Base-by-base conservation (phyloP, 2,797 vertebrate genomes). In the Cossypha dichroa region DNA sequence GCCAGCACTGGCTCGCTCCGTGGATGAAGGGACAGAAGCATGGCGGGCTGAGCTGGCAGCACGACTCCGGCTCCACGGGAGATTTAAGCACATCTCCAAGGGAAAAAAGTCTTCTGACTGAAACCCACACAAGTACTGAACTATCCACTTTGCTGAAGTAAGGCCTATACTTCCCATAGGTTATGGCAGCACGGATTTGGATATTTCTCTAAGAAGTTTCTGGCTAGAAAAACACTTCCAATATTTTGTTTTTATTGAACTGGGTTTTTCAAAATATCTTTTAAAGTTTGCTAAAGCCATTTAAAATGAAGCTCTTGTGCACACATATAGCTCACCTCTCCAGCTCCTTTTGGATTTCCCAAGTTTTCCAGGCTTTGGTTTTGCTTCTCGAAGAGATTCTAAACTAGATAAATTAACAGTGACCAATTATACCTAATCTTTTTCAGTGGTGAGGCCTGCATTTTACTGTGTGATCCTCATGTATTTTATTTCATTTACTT, bases 1-100 rank as follows among this genome's bases (percentile, higher is more conserved):
- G 1, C 48, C 0, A 0, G 64, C 59, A 60, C 25, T 0, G 0
- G 23, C 22, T 9, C 0, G 0, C 58, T 17, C 55, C 0, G 0
- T 3, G 48, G 38, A 56, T 73, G 48, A n/a, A 49, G 17, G 43
- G 34, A 10, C 28, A 73, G 72, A 23, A 60, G 46, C 52, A 29
- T 15, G 0, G 5, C 2, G 0, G 68, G 55, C 55, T 10, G 2
- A 52, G 73, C 55, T 2, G 2, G 63, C 88, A 75, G 48, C 49
- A 8, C 0, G 21, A 23, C 26, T 49, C 52, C 62, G 56, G 74
- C 69, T 64, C 72, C 29, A 28, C 0, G 0, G 55, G 54, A 85
- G 69, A 60, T 8, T 19, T 10, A 5, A 84, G 38, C 3, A 1
- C 33, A n/a, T 36, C 67, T 72, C 55, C 63, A 48, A 73, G 73